Evolutionary conservation across 2,113 vertebrate genomes (phyloP), one percentile per base, ranked within the genome.

Genomic region (Istiophorus platypterus): DNA sequence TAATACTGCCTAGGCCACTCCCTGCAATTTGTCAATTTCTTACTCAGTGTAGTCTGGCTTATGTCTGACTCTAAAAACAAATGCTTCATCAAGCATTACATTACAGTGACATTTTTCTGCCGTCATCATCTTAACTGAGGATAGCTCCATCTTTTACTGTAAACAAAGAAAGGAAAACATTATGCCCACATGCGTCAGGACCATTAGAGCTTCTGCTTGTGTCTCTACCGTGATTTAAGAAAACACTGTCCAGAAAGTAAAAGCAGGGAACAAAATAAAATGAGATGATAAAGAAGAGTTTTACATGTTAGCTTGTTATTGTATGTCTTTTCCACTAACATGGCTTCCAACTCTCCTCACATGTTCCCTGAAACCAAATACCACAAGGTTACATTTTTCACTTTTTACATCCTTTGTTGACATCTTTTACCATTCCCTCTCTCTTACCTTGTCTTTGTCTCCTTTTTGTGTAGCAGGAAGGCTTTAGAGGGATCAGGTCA

Each of bases 11-110:
- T 3, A 13, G 31, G 64, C 75, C n/a, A 66, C 71, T 70, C 45
- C 17, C 52, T 74, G 27, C 80, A 70, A 42, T 82, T 71, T 57
- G 15, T 63, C 22, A 31, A 26, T 82, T 58, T 77, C 68, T 64
- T 37, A 29, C 24, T 76, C 45, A 29, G n/a, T 45, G 27, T 71
- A 7, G 26, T 31, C 20, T 12, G 34, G 20, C 61, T 69, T 39
- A n/a, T 0, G 1, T 47, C 59, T 31, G 18, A 49, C 34, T 56
- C 9, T 45, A 24, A 59, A 52, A 24, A 26, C 72, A 80, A 59
- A 72, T 70, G 5, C 52, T 18, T 77, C 54, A 67, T 58, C 45
- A 29, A 39, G 81, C 27, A 77, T 76, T 42, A 3, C 34, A 27
- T 52, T n/a, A 70, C 20, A 74, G n/a, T 56, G 51, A 31, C 14